Evolutionary conservation across 2,888 invertebrate species (phyloP).

Genomic region (Calephelis perditalis): DNA sequence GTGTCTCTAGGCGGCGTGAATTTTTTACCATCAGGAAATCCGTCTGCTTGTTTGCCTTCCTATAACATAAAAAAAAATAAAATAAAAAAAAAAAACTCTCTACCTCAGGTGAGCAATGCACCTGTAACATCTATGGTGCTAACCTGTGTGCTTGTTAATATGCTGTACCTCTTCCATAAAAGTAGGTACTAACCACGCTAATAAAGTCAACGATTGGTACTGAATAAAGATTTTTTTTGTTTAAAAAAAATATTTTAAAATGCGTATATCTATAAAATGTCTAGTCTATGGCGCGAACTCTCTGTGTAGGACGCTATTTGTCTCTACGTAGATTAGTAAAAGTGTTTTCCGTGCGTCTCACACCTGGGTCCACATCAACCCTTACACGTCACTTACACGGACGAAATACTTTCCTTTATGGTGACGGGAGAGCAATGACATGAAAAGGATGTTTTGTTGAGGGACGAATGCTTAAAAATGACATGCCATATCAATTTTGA

Average conservation of each 20-base stretch:
- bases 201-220: too few species aligned
- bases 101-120: too few species aligned
- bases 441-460: slow-evolving; percentile 10
- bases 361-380: slow-evolving; percentile 28
- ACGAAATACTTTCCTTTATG: slow-evolving; percentile 13
- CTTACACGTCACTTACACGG: slow-evolving; percentile 23
- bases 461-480: not conserved
- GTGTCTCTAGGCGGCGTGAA: too few species aligned
- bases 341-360: slow-evolving; percentile 40
- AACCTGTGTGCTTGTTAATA: too few species aligned
- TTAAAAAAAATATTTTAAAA: slow-evolving; percentile 17
- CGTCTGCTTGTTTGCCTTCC: too few species aligned
- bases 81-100: too few species aligned
- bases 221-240: too few species aligned
- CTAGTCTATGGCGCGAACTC: slow-evolving; percentile 34
- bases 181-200: too few species aligned
- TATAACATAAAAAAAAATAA: too few species aligned
- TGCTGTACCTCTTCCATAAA: too few species aligned
- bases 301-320: slow-evolving; percentile 53
- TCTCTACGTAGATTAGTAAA: slow-evolving; percentile 65
- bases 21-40: too few species aligned
- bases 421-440: slow-evolving; percentile 10
- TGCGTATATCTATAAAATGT: not conserved
- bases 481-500: slow-evolving; percentile 1
- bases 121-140: too few species aligned